These are phyloP conservation scores for Oscheius sp. DNA, from an alignment of 2,888 invertebrate genomes.

Conservation along the genomic window DNA sequence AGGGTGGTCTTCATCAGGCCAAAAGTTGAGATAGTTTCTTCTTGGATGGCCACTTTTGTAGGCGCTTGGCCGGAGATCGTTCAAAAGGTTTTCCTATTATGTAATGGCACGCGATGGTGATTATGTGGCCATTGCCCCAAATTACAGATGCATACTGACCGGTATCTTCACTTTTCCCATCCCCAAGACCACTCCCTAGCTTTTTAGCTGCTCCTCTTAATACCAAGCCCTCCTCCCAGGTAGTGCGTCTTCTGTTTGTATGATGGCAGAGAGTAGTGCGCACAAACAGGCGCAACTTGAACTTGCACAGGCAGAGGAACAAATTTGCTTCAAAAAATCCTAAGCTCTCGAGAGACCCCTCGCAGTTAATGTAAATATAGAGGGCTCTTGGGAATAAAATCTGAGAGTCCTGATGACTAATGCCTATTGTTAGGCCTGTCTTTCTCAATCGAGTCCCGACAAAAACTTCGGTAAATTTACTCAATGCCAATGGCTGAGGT, in stretches of 20 bases:
- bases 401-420: conserved; percentile 8
- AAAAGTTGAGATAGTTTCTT: background rate
- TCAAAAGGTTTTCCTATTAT: conserved; percentile 23
- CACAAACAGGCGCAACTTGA: conserved; percentile 34
- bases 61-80: conserved; percentile 1
- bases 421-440: conserved; percentile 6
- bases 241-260: conserved; percentile 32
- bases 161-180: background rate
- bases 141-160: conserved; percentile 15
- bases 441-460: background rate
- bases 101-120: conserved; percentile 25
- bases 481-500: conserved; percentile 9
- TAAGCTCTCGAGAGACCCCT: conserved; percentile 9
- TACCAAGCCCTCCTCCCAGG: background rate
- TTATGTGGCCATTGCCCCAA: conserved; percentile 14
- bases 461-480: conserved; percentile 24
- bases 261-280: conserved; percentile 22
- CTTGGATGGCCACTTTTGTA: conserved; percentile 18
- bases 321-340: conserved; percentile 30
- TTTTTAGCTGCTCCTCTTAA: conserved; percentile 16
- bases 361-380: conserved; percentile 16
- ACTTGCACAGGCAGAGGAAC: conserved; percentile 25
- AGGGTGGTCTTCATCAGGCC: conserved; percentile 7
- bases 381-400: too few relatives aligned
- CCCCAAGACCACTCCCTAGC: conserved; percentile 9